Evolutionary conservation across 1,140 invertebrate genomes (phyloP), one percentile per base, ranked within the genome.

Genomic region (Episyrphus balteatus): DNA sequence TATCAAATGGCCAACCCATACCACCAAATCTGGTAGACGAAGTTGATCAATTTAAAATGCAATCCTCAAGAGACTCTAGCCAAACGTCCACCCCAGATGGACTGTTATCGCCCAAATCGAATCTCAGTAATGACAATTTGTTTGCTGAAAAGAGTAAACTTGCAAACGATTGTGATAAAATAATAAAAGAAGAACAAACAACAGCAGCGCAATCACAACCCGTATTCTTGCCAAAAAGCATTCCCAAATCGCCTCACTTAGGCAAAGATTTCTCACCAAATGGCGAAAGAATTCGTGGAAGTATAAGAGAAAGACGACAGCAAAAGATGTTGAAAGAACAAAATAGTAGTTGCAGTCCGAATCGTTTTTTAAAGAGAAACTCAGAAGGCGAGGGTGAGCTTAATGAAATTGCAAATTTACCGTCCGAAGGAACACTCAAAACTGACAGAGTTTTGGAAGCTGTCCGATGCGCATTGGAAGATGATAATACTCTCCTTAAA

Each of bases 11-110:
- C 1, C 75, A 76, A 26, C 62, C 77, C 1, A 55, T 81, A 34
- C 84, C 85, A 2, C 67, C 75, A 0, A 77, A 86, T 53, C 66
- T 88, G 8, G 71, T 86, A n/a, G 78, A 78, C 39, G 86, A 89
- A 56, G 83, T 90, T 31, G 73, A 76, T 51, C 79, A 83, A 59
- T 90, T 84, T 62, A 72, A 73, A 30, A 77, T 78, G 15, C 42
- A 49, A 30, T 42, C 49, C 11, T 40, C 34, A 37, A 12, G 46
- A 15, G 61, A 57, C 9, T 48, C 39, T 10, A 50, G 46, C 33
- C 43, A 51, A 52, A 66, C 34, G 46, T 58, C 21, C 58, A 66
- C 50, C 8, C 62, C 65, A 8, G 65, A 67, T 43, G 65, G 58
- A 18, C 51, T 60, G 15, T 14, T 63, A 21, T 64, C 64, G 21